Percentiles rank a stretch among this genome's conserved stretches.
phyloP scores from a whole-genome alignment of 2,113 vertebrate genomes.

The Atlantisia rogersi region DNA sequence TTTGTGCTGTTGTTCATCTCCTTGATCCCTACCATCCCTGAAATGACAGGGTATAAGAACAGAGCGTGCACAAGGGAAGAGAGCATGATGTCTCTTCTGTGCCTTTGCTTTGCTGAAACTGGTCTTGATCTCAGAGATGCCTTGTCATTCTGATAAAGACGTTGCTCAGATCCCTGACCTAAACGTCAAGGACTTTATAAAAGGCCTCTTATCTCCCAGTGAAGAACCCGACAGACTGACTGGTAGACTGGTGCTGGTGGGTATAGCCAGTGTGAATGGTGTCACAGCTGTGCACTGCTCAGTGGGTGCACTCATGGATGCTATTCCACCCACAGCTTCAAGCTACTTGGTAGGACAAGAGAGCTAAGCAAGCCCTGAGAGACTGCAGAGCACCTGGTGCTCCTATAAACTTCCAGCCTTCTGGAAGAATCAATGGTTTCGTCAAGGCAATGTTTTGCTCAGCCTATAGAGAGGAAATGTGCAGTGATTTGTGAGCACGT shows the following conservation, averaged over 20 bases:
- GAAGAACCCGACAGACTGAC: not conserved
- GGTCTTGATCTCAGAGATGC: not conserved
- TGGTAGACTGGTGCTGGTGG: not conserved
- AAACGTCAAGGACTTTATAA: not conserved
- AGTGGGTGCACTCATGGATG: not conserved
- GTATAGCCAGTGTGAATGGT: not conserved
- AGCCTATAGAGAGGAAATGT: not conserved
- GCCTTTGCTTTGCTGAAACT: not conserved
- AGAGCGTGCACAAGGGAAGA: not conserved
- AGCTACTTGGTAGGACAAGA: not conserved
- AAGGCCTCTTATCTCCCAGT: not conserved
- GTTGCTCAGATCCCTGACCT: not conserved
- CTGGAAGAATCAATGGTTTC: not conserved
- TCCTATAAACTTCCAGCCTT: not conserved
- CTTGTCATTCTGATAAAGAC: not conserved
- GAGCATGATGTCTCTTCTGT: not conserved
- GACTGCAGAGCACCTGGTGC: not conserved
- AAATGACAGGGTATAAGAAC: not conserved
- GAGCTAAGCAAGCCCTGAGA: not conserved
- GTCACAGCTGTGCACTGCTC: not conserved
- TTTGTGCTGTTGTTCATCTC: not conserved
- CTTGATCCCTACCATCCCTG: not conserved
- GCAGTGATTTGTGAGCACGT: fast-evolving
- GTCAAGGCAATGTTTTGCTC: not conserved
- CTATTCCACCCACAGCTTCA: not conserved